phyloP scores from a whole-genome alignment of 2,797 vertebrate species.

The Phoebastria nigripes region DNA sequence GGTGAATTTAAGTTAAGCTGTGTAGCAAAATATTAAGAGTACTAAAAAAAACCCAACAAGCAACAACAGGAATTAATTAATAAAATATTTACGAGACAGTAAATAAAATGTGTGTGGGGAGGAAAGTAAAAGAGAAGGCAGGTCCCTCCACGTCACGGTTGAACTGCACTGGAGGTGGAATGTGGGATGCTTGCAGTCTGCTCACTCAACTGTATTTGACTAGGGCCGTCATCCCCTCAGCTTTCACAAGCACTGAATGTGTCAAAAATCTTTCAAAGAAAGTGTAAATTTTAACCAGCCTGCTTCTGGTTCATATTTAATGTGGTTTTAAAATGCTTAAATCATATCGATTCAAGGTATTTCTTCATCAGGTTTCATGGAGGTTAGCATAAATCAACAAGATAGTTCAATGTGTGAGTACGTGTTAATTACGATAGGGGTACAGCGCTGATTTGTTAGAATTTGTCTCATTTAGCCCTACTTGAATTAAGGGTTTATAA shows the following conservation, averaged over 20 bases:
- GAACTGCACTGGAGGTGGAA: slow-evolving; percentile 78
- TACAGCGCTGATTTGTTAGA: slow-evolving; percentile 27
- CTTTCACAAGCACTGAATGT: slow-evolving; percentile 78
- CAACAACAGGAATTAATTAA: slow-evolving; percentile 47
- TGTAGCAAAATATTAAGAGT: background rate
- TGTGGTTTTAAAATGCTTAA: slow-evolving; percentile 70
- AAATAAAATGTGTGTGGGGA: slow-evolving; percentile 45
- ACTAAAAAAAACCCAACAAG: background rate
- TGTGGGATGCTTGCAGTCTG: slow-evolving; percentile 74
- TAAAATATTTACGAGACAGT: slow-evolving; percentile 61
- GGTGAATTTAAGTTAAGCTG: slow-evolving; percentile 2
- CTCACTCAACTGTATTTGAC: slow-evolving; percentile 85
- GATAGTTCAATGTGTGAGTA: background rate
- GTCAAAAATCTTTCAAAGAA: slow-evolving; percentile 80
- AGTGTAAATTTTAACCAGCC: slow-evolving; percentile 80
- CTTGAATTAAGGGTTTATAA: slow-evolving; percentile 18
- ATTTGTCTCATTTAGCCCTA: slow-evolving; percentile 46
- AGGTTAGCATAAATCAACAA: slow-evolving; percentile 32
- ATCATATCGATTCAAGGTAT: slow-evolving; percentile 55
- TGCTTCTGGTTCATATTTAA: slow-evolving; percentile 77
- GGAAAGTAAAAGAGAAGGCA: slow-evolving; percentile 65
- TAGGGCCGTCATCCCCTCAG: slow-evolving; percentile 80
- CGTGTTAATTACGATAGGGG: slow-evolving; percentile 56
- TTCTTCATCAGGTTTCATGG: slow-evolving; percentile 25
- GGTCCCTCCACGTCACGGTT: slow-evolving; percentile 78